These are phyloP conservation scores for Protomyctophum bolini DNA, from an alignment of 2,113 vertebrate species.

Conservation along the genomic window DNA sequence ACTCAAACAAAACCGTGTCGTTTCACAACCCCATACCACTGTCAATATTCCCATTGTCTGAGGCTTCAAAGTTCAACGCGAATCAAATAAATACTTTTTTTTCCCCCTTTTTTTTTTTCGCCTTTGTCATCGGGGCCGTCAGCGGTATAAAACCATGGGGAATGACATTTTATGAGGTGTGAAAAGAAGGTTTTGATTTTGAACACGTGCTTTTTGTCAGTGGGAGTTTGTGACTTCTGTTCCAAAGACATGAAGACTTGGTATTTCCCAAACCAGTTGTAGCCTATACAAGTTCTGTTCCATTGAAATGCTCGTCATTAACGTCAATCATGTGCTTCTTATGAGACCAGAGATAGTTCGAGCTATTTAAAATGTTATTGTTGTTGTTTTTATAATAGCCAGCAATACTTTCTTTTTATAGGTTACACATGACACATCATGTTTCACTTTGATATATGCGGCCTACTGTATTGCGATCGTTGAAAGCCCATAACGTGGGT, in stretches of 20 bases:
- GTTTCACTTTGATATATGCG: conserved; percentile 6
- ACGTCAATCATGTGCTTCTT: not conserved
- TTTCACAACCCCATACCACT: conserved; percentile 53
- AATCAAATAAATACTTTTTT: conserved; percentile 57
- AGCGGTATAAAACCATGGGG: not conserved
- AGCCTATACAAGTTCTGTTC: not conserved
- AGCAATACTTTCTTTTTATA: not conserved
- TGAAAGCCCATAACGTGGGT: conserved; percentile 52
- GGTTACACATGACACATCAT: not conserved
- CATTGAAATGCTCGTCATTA: conserved; percentile 4
- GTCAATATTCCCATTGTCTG: conserved; percentile 70
- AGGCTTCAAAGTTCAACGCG: conserved; percentile 32
- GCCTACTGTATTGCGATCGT: conserved; percentile 27
- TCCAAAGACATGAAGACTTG: too few species aligned
- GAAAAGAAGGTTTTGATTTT: not conserved
- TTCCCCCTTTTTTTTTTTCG: not conserved
- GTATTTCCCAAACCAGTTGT: not conserved
- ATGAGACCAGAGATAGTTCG: too few species aligned
- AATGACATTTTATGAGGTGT: not conserved
- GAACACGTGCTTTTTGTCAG: too few species aligned
- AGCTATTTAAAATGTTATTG: not conserved
- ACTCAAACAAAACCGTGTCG: conserved; percentile 67
- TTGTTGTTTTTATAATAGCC: not conserved
- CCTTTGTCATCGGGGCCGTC: conserved; percentile 2
- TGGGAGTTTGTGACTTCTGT: too few species aligned